Conservation (phyloP, 2,113 vertebrate species). For the Lagopus leucura region DNA sequence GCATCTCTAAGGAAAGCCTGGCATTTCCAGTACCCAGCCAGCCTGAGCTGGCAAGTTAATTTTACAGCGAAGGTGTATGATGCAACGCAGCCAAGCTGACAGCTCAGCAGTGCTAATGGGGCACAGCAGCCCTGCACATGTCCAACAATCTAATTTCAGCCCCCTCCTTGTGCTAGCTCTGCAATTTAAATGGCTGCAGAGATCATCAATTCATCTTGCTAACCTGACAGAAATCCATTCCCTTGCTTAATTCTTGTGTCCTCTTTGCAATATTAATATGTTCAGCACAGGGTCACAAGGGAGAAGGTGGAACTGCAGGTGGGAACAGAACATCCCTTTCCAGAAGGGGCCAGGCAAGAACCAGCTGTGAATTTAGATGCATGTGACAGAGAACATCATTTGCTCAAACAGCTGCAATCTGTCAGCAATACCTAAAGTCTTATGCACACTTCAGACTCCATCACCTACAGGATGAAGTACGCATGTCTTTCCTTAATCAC, state of each 20-base stretch:
- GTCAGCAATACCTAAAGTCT: neutral
- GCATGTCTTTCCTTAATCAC: neutral
- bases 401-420: neutral
- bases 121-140: neutral
- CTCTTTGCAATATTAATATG: constrained; percentile 11
- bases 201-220: constrained; percentile 2
- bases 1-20: neutral
- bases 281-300: neutral
- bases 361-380: neutral
- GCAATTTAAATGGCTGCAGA: constrained; percentile 26
- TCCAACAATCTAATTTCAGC: constrained; percentile 42
- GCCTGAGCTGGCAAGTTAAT: neutral
- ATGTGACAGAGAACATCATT: neutral
- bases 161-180: neutral
- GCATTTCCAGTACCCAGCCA: neutral
- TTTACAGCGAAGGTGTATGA: constrained; percentile 6
- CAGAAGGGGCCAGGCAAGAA: neutral
- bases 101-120: neutral
- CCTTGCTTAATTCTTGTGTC: constrained; percentile 37
- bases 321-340: neutral
- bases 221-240: constrained; percentile 56
- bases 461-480: neutral
- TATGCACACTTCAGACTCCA: neutral
- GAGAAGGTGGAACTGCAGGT: neutral
- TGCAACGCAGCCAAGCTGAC: constrained; percentile 7